Evolutionary conservation across 2,113 vertebrate species (phyloP).

Genomic region (Enhydra lutris): DNA sequence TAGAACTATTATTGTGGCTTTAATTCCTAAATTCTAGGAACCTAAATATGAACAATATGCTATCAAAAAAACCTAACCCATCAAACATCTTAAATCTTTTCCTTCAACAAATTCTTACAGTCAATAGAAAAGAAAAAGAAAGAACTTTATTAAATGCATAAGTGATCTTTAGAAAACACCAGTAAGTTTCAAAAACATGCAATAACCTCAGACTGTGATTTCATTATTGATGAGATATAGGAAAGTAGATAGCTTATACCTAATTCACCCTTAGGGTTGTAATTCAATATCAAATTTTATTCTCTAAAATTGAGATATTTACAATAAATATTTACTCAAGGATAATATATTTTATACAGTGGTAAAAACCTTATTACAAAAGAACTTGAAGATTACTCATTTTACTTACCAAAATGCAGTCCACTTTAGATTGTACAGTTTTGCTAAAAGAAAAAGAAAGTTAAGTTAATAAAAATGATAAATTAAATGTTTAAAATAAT

Average conservation of each 20-base stretch:
- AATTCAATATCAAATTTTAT: conserved; percentile 30
- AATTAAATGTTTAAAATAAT: conserved; percentile 30
- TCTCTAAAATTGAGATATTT: conserved; percentile 29
- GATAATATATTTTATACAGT: neutral
- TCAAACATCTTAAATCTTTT: neutral
- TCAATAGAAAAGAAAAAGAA: conserved; percentile 26
- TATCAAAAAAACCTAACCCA: neutral
- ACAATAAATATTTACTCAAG: conserved; percentile 10
- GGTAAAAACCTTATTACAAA: conserved; percentile 11
- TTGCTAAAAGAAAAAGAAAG: conserved; percentile 89
- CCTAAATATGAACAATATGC: neutral
- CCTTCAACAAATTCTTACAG: conserved; percentile 21
- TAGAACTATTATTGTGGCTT: neutral
- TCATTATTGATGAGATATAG: conserved; percentile 16
- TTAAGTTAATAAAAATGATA: conserved; percentile 74
- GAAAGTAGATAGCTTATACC: neutral
- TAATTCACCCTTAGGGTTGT: neutral
- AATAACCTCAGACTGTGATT: conserved; percentile 2
- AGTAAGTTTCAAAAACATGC: conserved; percentile 35
- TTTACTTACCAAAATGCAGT: conserved; percentile 98
- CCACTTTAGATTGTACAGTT: conserved; percentile 99
- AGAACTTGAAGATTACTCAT: conserved; percentile 60
- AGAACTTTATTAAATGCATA: conserved; percentile 27
- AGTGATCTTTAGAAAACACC: conserved; percentile 37
- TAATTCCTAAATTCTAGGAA: conserved; percentile 27